phyloP scores from a whole-genome alignment of 2,113 vertebrate species.

The Chelonoidis abingdonii region DNA sequence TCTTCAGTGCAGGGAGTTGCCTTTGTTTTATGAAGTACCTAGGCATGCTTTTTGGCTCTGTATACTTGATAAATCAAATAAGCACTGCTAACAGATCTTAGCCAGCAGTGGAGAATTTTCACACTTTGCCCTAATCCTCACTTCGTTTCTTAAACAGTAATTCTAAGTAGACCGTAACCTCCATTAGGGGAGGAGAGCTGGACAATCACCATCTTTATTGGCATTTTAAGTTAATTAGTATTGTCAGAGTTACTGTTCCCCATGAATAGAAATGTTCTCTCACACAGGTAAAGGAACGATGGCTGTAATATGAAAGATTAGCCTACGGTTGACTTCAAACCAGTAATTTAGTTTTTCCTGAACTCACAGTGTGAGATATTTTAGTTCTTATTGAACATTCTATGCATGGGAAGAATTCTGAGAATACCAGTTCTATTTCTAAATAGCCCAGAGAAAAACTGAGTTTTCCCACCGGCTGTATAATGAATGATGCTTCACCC shows the following conservation, averaged over 20 bases:
- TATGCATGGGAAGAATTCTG: neutral
- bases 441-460: neutral
- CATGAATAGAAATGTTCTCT: conserved; percentile 2
- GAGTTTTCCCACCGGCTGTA: neutral
- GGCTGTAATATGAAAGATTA: conserved; percentile 12
- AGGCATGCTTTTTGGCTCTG: neutral
- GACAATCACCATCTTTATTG: neutral
- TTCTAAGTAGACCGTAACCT: neutral
- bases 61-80: neutral
- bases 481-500: neutral
- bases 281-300: neutral
- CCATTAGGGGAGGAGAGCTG: neutral
- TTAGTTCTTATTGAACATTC: neutral
- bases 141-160: neutral
- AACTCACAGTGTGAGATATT: neutral
- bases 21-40: neutral
- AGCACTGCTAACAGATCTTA: neutral
- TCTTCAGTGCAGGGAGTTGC: neutral
- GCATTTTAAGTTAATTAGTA: neutral
- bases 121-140: neutral
- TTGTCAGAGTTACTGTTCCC: conserved; percentile 24
- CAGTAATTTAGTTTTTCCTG: neutral
- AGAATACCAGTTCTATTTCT: neutral
- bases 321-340: neutral
- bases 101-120: neutral